These are phyloP conservation scores for Furcifer pardalis DNA, from an alignment of 2,797 vertebrate genomes.

Conservation along the genomic window DNA sequence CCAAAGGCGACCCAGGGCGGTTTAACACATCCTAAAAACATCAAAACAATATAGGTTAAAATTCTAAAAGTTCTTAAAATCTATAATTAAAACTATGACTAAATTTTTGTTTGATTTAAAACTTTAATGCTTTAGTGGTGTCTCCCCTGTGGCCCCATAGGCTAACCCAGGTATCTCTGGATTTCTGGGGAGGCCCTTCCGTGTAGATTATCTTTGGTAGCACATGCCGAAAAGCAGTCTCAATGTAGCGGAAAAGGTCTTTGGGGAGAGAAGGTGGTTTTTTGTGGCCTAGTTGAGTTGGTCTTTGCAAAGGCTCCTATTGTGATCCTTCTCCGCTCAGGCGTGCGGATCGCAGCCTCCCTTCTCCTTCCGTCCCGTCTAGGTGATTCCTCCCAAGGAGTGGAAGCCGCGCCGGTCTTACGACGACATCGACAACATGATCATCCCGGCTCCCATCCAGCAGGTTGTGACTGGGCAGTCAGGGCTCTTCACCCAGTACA, in stretches of 20 bases:
- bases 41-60: too few species aligned
- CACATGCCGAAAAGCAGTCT: not conserved
- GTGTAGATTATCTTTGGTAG: too few species aligned
- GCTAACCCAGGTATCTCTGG: not conserved
- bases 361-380: not conserved
- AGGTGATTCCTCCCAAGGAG: conserved; percentile 84
- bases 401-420: conserved; percentile 80
- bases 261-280: not conserved
- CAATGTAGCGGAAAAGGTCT: not conserved
- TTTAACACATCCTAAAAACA: too few species aligned
- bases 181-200: too few species aligned
- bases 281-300: not conserved
- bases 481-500: conserved; percentile 83
- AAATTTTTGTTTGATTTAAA: too few species aligned
- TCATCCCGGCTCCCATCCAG: conserved; percentile 83
- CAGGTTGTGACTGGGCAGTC: conserved; percentile 85
- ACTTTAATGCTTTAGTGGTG: not conserved
- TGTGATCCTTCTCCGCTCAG: too few species aligned
- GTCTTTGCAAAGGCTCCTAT: too few species aligned
- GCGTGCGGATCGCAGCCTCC: too few species aligned
- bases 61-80: too few species aligned
- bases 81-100: too few species aligned
- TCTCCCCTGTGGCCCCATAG: not conserved
- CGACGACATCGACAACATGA: conserved; percentile 81
- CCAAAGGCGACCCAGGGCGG: too few species aligned